Conservation (phyloP, 37 sponge, comb jelly and placozoan genomes). For the Cladorhizidae sp. region DNA sequence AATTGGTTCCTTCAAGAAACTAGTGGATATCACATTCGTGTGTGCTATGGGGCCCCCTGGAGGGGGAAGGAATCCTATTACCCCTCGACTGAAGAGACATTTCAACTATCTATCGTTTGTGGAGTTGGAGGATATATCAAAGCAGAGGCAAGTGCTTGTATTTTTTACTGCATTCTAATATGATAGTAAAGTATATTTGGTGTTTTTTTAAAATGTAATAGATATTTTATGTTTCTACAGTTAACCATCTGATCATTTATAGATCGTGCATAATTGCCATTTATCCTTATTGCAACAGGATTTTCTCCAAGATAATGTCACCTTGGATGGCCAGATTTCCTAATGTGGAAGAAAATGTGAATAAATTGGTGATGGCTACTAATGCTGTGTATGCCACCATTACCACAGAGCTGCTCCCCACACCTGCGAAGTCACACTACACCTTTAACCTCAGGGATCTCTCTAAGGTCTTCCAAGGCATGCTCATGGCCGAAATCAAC, state of each 20-base stretch:
- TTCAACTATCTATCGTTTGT: conserved; percentile 96
- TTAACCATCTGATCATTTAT: too few relatives aligned
- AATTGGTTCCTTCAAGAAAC: conserved; percentile 86
- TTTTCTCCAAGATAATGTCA: conserved; percentile 86
- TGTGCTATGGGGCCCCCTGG: conserved; percentile 99
- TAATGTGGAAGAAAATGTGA: conserved; percentile 43
- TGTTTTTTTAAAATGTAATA: not conserved
- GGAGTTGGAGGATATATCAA: conserved; percentile 92
- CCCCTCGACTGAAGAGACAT: conserved; percentile 85
- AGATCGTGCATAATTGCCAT: not conserved
- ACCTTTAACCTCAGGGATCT: conserved; percentile 99
- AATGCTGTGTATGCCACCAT: conserved; percentile 93
- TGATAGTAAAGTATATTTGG: too few relatives aligned
- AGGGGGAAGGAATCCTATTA: conserved; percentile 93
- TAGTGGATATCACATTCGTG: conserved; percentile 95
- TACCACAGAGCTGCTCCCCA: conserved; percentile 96
- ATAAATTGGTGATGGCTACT: conserved; percentile 73
- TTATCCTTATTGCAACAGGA: conserved; percentile 21
- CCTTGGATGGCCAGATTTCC: conserved; percentile 75
- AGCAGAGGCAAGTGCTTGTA: conserved; percentile 63
- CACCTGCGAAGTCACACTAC: conserved; percentile 99
- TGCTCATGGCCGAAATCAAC: conserved; percentile 60
- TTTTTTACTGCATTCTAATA: too few relatives aligned
- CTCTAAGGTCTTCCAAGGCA: conserved; percentile 98
- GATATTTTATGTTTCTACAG: not conserved